Evolutionary conservation across 2,888 invertebrate genomes (phyloP).

Genomic region (Tipula vernalis): DNA sequence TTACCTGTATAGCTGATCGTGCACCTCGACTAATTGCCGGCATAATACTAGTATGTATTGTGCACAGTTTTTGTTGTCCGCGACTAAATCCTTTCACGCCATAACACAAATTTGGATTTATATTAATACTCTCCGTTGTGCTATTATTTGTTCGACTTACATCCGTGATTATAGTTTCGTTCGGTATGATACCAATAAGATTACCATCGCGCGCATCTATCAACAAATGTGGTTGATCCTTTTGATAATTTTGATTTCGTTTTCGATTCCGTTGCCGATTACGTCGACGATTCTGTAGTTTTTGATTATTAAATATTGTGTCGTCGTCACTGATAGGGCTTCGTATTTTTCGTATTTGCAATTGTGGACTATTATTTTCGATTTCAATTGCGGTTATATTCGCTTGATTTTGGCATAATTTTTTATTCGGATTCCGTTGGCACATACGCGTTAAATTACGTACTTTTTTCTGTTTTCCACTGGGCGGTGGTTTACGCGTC

Average conservation of each 20-base stretch:
- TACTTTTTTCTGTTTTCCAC: slow-evolving; percentile 15
- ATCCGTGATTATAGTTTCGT: background rate
- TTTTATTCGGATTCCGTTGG: slow-evolving; percentile 15
- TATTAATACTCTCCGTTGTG: slow-evolving; percentile 6
- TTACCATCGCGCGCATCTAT: background rate
- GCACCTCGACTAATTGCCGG: slow-evolving; percentile 36
- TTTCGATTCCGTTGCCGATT: slow-evolving; percentile 21
- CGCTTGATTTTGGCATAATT: background rate
- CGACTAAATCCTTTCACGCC: slow-evolving; percentile 29
- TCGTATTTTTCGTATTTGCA: slow-evolving; percentile 16
- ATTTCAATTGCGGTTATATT: background rate
- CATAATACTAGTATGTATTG: slow-evolving; percentile 33
- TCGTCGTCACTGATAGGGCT: slow-evolving; percentile 10
- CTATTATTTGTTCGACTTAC: background rate
- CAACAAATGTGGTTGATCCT: background rate
- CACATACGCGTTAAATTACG: slow-evolving; percentile 18
- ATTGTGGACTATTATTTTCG: background rate
- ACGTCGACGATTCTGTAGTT: slow-evolving; percentile 16
- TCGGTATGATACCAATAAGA: background rate
- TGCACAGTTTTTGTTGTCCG: slow-evolving; percentile 33
- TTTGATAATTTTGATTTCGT: slow-evolving; percentile 24
- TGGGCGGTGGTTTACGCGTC: slow-evolving; percentile 15
- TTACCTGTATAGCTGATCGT: slow-evolving; percentile 33
- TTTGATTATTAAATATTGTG: slow-evolving; percentile 13
- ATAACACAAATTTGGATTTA: slow-evolving; percentile 34